phyloP scores from a whole-genome alignment of 2,113 vertebrate species.

The Panthera leo region DNA sequence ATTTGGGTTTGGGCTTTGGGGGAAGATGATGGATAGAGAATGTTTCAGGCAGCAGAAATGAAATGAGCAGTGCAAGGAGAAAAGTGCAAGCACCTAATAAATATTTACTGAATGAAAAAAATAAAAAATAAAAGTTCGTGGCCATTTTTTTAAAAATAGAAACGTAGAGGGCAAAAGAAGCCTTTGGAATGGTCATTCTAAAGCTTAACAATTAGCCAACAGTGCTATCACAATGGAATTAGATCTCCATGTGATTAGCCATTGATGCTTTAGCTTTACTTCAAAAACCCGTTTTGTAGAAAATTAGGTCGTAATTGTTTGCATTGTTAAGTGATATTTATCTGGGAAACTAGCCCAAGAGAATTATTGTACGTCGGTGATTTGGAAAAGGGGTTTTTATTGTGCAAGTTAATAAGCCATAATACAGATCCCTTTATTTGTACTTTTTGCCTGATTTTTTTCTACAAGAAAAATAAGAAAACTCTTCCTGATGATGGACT shows the following conservation, averaged over 20 bases:
- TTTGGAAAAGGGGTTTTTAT: neutral
- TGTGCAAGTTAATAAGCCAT: neutral
- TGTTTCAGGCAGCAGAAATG: conserved; percentile 24
- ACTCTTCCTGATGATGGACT: neutral
- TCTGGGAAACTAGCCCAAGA: neutral
- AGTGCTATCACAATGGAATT: neutral
- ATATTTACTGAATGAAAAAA: neutral
- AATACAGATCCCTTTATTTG: neutral
- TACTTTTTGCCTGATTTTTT: neutral
- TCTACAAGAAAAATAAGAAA: neutral
- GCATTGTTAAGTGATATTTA: neutral
- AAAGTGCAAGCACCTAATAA: neutral
- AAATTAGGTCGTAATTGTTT: neutral
- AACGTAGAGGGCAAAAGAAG: neutral
- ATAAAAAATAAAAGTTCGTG: neutral
- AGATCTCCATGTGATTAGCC: neutral
- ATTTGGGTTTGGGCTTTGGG: neutral
- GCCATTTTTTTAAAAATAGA: neutral
- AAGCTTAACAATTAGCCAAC: neutral
- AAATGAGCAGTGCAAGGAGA: neutral
- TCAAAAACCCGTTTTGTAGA: conserved; percentile 2
- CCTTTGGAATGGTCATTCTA: neutral
- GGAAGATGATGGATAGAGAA: neutral
- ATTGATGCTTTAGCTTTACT: neutral
- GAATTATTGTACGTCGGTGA: neutral